A percentile compares a stretch with the other conserved stretches of the same genome.
These are phyloP conservation scores for Diphyllodes magnificus DNA, from an alignment of 2,113 vertebrate genomes.

Conservation along the genomic window DNA sequence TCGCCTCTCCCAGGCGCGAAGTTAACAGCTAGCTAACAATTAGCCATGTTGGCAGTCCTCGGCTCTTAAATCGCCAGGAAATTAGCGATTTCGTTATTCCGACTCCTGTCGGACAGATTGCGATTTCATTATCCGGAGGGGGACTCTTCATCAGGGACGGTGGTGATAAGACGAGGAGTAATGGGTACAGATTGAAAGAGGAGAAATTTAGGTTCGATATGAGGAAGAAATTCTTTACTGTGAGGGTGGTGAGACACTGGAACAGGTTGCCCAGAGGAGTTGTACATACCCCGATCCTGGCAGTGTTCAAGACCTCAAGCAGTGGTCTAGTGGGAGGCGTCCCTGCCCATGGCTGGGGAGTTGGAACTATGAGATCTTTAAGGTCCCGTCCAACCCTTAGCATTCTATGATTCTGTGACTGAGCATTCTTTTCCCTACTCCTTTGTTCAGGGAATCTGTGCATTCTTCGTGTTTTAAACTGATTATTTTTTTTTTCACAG, in stretches of 20 bases:
- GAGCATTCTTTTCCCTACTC: too few species aligned
- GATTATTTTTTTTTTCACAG: background rate
- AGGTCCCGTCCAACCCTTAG: background rate
- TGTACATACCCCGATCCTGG: background rate
- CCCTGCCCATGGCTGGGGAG: background rate
- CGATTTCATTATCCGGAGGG: background rate
- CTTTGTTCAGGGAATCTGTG: background rate
- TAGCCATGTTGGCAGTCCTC: accelerated
- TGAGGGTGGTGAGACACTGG: background rate
- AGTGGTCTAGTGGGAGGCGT: background rate
- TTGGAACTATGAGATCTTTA: background rate
- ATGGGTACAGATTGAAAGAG: background rate
- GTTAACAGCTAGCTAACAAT: background rate
- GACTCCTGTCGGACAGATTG: background rate
- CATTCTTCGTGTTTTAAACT: background rate
- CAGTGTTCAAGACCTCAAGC: background rate
- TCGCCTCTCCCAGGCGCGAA: background rate
- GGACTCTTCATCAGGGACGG: background rate
- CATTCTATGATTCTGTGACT: background rate
- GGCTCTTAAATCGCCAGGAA: background rate
- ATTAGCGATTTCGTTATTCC: background rate
- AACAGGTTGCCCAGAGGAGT: background rate
- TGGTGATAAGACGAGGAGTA: background rate
- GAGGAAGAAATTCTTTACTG: background rate
- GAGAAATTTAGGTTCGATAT: background rate